Conservation (phyloP, 2,888 invertebrate species). For the Acanthosoma haemorrhoidale region DNA sequence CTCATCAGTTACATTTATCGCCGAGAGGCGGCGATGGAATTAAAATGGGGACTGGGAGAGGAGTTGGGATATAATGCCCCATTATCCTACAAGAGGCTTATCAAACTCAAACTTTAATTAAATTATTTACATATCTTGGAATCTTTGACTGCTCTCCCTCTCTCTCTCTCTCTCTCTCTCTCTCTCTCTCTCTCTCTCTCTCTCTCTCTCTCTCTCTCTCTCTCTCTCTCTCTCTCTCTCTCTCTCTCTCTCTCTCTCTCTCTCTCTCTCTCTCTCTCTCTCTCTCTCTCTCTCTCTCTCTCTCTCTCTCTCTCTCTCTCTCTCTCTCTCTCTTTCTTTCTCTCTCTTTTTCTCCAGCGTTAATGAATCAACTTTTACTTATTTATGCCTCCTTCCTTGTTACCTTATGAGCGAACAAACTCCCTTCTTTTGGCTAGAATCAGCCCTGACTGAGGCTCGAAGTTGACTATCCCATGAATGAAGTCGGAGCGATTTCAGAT, state of each 20-base stretch:
- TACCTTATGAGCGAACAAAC: slow-evolving; percentile 2
- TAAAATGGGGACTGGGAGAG: not conserved
- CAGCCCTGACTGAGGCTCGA: no score
- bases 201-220: not conserved
- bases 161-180: not conserved
- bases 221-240: not conserved
- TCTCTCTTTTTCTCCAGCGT: not conserved
- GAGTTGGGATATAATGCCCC: slow-evolving; percentile 7
- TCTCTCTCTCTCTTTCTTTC: no score
- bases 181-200: not conserved
- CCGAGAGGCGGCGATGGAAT: not conserved
- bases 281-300: not conserved
- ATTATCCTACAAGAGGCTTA: slow-evolving; percentile 23
- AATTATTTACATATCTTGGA: slow-evolving; percentile 29
- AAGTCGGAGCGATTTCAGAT: no score
- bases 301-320: not conserved
- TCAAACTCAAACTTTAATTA: slow-evolving; percentile 26
- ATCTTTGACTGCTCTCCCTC: slow-evolving; percentile 12
- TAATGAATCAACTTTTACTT: slow-evolving; percentile 5
- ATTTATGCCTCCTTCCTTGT: not conserved
- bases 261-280: not conserved
- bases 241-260: not conserved
- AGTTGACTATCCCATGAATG: no score
- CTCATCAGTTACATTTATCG: not conserved
- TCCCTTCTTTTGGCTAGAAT: not conserved